Evolutionary conservation across 2,797 vertebrate genomes (phyloP), one percentile per base, ranked within the genome.

Genomic region (Urosaurus nigricauda): DNA sequence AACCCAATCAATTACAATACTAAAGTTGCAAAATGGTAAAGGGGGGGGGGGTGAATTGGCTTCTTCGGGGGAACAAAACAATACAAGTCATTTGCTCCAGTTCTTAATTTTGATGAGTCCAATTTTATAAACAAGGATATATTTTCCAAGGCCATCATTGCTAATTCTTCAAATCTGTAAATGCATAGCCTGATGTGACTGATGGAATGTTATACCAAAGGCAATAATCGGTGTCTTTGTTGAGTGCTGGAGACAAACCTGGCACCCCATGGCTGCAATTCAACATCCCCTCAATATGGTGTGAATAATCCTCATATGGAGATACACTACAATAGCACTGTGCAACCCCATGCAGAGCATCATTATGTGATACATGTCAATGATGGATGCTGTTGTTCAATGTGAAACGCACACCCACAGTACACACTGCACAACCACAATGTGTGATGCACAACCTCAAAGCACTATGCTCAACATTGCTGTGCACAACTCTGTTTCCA

Each of bases 161-260:
- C 93, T 96, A 94, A 95, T 96, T 94, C 95, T 35, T 21, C 90
- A 90, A 92, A 94, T 95, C 91, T 90, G 94, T 91, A 95, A 95
- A 94, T 92, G 35, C 79, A 63, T 94, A 90, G 79, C 75, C 82
- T 94, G 91, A 88, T 88, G 75, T 60, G 21, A 92, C 92, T 95
- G 94, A 93, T 92, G 91, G 95, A 96, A 94, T 91, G 92, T 92
- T 93, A 93, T 92, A 93, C 81, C 77, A 89, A 88, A 94, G 84
- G 88, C 37, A 19, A 65, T 90, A 95, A 94, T 92, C 90, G 93
- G 88, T 92, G 89, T 93, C 91, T 92, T 70, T 82, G 82, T 90
- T 92, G 79, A 90, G 91, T 89, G 83, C 3, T 75, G 87, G 87
- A 37, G 43, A 90, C 91, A 92, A 86, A 84, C 90, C 37, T 89